phyloP scores from a whole-genome alignment of 2,888 invertebrate species.

The Ochropleura leucogaster region DNA sequence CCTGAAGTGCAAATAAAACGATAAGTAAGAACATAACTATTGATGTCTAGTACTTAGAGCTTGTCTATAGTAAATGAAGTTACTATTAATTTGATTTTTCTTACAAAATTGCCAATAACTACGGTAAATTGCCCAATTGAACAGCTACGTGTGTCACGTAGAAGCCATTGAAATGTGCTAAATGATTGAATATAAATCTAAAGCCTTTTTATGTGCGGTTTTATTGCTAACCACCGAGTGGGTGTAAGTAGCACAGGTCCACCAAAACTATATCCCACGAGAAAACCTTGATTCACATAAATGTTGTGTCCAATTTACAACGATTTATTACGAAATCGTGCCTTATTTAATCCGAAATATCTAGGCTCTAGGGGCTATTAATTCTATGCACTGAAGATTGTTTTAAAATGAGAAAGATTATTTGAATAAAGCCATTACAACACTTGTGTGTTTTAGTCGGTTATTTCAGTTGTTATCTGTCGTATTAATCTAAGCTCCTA shows the following conservation, averaged over 20 bases:
- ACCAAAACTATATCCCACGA: constrained; percentile 64
- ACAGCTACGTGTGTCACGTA: constrained; percentile 20
- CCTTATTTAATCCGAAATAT: not conserved
- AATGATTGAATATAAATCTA: constrained; percentile 36
- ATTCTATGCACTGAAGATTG: constrained; percentile 2
- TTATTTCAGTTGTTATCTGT: constrained; percentile 12
- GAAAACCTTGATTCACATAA: constrained; percentile 63
- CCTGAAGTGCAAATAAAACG: not conserved
- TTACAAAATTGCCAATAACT: not conserved
- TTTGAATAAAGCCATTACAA: constrained; percentile 11
- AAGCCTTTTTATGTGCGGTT: constrained; percentile 36
- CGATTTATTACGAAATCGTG: constrained; percentile 45
- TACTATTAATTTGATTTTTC: not conserved
- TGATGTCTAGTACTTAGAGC: not conserved
- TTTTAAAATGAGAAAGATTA: constrained; percentile 8
- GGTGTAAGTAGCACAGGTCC: constrained; percentile 42
- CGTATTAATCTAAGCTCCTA: constrained; percentile 15
- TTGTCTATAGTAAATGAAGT: not conserved
- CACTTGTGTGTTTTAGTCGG: constrained; percentile 8
- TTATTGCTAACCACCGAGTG: constrained; percentile 44
- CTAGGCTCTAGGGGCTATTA: constrained; percentile 9
- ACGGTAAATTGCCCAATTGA: constrained; percentile 21
- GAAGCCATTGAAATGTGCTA: constrained; percentile 32
- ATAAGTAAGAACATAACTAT: not conserved
- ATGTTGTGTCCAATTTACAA: constrained; percentile 41